Evolutionary conservation across 1,140 invertebrate genomes (phyloP).

Genomic region (Zaprionus kolodkinae): DNA sequence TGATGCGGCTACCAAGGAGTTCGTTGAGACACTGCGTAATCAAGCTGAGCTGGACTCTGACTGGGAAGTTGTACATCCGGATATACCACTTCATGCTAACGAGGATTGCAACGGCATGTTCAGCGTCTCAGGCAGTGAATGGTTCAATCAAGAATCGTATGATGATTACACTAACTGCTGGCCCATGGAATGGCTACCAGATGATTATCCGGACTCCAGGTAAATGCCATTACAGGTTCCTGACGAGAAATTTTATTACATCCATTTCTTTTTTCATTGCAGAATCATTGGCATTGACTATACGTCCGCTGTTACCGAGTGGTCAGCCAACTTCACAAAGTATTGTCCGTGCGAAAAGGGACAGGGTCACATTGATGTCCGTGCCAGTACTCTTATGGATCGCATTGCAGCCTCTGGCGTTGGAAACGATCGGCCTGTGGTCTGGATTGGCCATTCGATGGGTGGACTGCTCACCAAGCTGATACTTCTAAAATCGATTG

Average conservation of each 20-base stretch:
- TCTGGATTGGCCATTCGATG: constrained; percentile 94
- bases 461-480: constrained; percentile 92
- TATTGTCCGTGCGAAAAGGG: constrained; percentile 84
- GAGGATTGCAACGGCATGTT: constrained; percentile 67
- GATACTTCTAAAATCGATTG: constrained; percentile 87
- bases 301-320: constrained; percentile 81
- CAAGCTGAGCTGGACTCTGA: constrained; percentile 74
- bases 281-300: constrained; percentile 83
- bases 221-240: constrained; percentile 1
- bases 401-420: constrained; percentile 88
- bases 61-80: constrained; percentile 83
- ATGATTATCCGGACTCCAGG: constrained; percentile 85
- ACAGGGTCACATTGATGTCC: constrained; percentile 85
- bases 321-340: constrained; percentile 81
- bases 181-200: constrained; percentile 91
- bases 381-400: constrained; percentile 87
- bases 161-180: constrained; percentile 88
- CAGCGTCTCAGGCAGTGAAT: constrained; percentile 77
- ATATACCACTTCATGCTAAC: constrained; percentile 70
- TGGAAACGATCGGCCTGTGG: constrained; percentile 87
- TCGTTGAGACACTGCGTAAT: constrained; percentile 71
- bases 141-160: constrained; percentile 72
- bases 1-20: constrained; percentile 78
- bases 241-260: neutral
- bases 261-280: neutral